Percentiles rank a stretch among this genome's conserved stretches.
These are phyloP conservation scores for Thera obeliscata DNA, from an alignment of 2,888 invertebrate species.

Conservation along the genomic window DNA sequence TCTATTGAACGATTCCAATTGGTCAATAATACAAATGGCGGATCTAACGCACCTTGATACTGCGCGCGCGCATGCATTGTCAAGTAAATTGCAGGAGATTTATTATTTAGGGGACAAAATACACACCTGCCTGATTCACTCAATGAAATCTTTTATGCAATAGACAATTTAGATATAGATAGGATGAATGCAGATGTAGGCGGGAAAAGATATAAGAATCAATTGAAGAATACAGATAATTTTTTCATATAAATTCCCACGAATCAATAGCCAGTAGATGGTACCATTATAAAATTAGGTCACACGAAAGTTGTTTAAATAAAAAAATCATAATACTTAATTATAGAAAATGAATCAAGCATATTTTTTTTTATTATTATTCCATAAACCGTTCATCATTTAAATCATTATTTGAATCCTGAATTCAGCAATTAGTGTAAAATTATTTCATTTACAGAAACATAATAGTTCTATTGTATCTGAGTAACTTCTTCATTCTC, in stretches of 20 bases:
- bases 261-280: background rate
- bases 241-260: background rate
- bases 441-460: background rate
- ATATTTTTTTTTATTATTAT: no score
- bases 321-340: no score
- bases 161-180: constrained; percentile 25
- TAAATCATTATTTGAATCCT: background rate
- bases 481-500: background rate
- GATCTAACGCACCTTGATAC: constrained; percentile 50
- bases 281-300: background rate
- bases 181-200: constrained; percentile 25
- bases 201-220: constrained; percentile 12
- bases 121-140: constrained; percentile 52
- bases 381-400: no score
- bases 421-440: background rate
- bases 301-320: no score
- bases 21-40: constrained; percentile 43
- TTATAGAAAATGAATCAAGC: no score
- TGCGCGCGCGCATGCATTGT: constrained; percentile 58
- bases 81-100: constrained; percentile 55
- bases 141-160: constrained; percentile 13
- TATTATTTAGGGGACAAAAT: constrained; percentile 50
- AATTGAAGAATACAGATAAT: background rate
- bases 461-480: background rate
- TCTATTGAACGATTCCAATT: constrained; percentile 51